Conservation (phyloP, 2,888 invertebrate species). For the Plagiodera versicolora region DNA sequence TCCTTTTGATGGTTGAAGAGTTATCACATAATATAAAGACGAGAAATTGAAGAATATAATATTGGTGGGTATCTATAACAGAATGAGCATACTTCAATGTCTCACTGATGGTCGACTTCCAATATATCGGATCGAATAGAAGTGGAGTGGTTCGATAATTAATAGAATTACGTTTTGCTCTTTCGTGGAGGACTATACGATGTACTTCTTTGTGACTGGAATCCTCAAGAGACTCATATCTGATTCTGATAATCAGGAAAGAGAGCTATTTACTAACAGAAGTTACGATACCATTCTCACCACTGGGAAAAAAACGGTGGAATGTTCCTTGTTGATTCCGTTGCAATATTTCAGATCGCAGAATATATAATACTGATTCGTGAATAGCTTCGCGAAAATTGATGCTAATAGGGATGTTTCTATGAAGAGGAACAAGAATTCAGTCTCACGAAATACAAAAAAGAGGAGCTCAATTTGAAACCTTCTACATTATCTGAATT, state of each 20-base stretch:
- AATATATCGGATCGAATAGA: slow-evolving; percentile 25
- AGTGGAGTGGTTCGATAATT: slow-evolving; percentile 35
- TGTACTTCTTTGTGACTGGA: slow-evolving; percentile 27
- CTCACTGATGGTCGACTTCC: not conserved
- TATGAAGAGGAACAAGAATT: too few relatives aligned
- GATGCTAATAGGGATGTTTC: too few relatives aligned
- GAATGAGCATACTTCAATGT: not conserved
- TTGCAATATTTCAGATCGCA: not conserved
- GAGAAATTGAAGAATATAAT: too few relatives aligned
- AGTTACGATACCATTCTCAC: slow-evolving; percentile 4
- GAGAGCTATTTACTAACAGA: slow-evolving; percentile 19
- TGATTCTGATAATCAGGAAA: slow-evolving; percentile 30
- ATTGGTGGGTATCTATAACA: too few relatives aligned
- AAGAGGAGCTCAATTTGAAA: too few relatives aligned
- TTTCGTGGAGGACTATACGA: slow-evolving; percentile 31
- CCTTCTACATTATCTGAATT: too few relatives aligned
- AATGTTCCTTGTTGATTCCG: not conserved
- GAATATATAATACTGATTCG: too few relatives aligned
- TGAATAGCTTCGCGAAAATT: too few relatives aligned
- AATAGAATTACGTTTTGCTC: slow-evolving; percentile 42
- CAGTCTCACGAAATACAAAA: too few relatives aligned
- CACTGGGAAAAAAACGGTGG: not conserved
- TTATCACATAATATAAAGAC: too few relatives aligned
- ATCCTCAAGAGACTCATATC: slow-evolving; percentile 32
- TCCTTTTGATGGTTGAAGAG: too few relatives aligned